A percentile compares a stretch with the other conserved stretches of the same genome.
Conservation (phyloP, 2,888 invertebrate genomes). For the Schizotus pectinicornis region DNA sequence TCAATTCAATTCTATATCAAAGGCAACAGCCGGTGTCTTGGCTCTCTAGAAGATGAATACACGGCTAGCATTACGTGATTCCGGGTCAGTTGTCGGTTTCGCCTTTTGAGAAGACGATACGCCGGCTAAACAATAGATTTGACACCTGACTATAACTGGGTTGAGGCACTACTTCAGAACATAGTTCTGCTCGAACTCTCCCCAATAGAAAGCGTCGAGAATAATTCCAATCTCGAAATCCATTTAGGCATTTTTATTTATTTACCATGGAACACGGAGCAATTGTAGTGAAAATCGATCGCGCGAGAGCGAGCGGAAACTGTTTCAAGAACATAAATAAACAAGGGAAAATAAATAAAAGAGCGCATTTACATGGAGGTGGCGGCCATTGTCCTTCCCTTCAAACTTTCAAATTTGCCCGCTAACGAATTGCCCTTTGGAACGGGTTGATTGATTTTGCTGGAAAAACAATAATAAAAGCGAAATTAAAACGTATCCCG, state of each 20-base stretch:
- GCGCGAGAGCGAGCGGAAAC: constrained; percentile 2
- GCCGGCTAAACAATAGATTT: constrained; percentile 38
- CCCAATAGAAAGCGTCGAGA: too few relatives aligned
- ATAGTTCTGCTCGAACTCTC: too few relatives aligned
- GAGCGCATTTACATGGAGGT: constrained; percentile 16
- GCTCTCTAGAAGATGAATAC: constrained; percentile 8
- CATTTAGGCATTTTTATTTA: too few relatives aligned
- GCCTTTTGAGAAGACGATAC: constrained; percentile 9
- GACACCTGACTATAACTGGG: constrained; percentile 22
- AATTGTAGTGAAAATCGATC: constrained; percentile 10
- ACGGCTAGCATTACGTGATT: constrained; percentile 13
- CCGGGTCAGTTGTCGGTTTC: constrained; percentile 15
- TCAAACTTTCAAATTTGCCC: constrained; percentile 1
- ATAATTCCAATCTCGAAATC: too few relatives aligned
- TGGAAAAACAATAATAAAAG: constrained; percentile 11
- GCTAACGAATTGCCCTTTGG: not conserved
- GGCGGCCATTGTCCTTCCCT: constrained; percentile 4
- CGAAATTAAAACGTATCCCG: constrained; percentile 12
- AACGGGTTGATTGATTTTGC: constrained; percentile 9
- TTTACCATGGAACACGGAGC: constrained; percentile 6
- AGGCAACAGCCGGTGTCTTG: constrained; percentile 12
- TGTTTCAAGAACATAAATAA: constrained; percentile 17
- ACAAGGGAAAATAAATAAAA: constrained; percentile 9
- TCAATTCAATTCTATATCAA: constrained; percentile 19
- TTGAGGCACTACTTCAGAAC: too few relatives aligned